Base-by-base conservation (phyloP, 2,113 vertebrate genomes). In the Paralichthys olivaceus region DNA sequence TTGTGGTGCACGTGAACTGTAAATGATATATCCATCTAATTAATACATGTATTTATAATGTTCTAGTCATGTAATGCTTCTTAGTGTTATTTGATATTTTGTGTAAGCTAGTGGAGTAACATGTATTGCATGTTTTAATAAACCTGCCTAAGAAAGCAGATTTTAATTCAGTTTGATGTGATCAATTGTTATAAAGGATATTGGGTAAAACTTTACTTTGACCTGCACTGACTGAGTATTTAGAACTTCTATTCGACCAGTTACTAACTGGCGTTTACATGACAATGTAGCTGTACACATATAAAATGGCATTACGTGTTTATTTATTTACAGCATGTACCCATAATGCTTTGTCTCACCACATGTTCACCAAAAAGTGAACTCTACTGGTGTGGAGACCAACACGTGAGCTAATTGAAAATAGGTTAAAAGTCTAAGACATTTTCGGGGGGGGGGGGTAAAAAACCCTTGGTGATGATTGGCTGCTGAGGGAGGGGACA, bases 401-500 rank as follows among this genome's bases (percentile, higher is more conserved):
- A 61, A 45, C 49, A 14, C 5, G 2, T 15, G n/a, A 0, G 1
- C 1, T 26, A 3, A 51, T 23, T 65, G 0, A 58, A 43, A 20
- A 20, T 47, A 20, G 1, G n/a, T 15, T n/a, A 28, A 58, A 78
- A 28, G 7, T 6, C 45, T 17, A 56, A 12, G 7, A 26, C 63
- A 67, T 55, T 55, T 25, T 3, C 5, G 57, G 59, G 49, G 49
- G 77, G 69, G 54, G 40, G 40, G 56, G 69, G 37, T 11, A 65
- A 47, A 37, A 29, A 83, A 64, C 17, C 22, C 69, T 75, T 26
- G 20, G 62, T 81, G 67, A 63, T 89, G 91, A 94, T 93, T 94
- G 93, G 92, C 89, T 87, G 84, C 61, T 71, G 45, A 89, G 78
- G 88, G 79, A 90, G 90, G 90, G 79, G 89, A 90, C 91, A 94